Conservation (phyloP, 2,797 vertebrate species). For the Phalloptychus januarius region DNA sequence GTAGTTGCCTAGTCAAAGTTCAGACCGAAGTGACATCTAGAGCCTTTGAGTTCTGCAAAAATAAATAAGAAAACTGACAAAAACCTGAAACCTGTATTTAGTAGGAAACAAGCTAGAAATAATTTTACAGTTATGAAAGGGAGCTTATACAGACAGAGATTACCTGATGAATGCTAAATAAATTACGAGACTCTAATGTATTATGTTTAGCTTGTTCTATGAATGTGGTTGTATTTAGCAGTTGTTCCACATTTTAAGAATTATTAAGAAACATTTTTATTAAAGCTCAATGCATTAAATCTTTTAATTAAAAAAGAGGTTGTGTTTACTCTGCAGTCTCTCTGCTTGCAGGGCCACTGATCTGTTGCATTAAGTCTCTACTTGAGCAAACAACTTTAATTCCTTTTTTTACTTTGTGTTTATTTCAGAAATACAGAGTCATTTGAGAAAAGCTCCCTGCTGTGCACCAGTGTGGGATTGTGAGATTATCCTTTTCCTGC, state of each 20-base stretch:
- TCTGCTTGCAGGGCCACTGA: neutral
- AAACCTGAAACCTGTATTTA: neutral
- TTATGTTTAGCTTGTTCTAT: neutral
- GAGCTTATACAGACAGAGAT: neutral
- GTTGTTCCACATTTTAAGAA: neutral
- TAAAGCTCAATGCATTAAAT: neutral
- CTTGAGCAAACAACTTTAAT: neutral
- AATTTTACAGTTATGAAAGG: neutral
- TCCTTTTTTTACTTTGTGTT: neutral
- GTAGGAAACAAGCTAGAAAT: neutral
- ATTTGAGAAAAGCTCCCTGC: constrained; percentile 36
- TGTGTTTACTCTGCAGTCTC: neutral
- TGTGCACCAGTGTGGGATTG: constrained; percentile 57
- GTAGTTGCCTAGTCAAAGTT: neutral
- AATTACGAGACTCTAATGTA: neutral
- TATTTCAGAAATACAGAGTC: constrained; percentile 13
- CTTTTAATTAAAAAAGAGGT: neutral
- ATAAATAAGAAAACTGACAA: neutral
- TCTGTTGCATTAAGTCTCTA: neutral
- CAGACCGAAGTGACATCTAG: neutral
- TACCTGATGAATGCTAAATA: neutral
- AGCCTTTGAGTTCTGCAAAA: neutral
- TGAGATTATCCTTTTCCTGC: constrained; percentile 71
- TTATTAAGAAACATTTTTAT: neutral
- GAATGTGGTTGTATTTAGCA: neutral